A percentile compares a stretch with the other conserved stretches of the same genome.
Conservation (phyloP, 2,888 invertebrate genomes). For the Latheticus oryzae region DNA sequence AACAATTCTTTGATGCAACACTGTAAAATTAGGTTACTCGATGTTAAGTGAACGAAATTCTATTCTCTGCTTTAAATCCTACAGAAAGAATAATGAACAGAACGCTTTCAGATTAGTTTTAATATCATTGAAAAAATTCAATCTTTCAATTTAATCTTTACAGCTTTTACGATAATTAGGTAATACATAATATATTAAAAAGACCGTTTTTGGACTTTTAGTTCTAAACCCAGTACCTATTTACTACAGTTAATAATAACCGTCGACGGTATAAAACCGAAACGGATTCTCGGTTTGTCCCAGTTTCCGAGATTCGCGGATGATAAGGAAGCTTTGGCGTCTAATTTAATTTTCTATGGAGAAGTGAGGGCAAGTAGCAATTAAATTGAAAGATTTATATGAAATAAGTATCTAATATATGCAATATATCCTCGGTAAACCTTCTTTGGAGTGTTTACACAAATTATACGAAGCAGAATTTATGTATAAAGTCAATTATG, state of each 20-base stretch:
- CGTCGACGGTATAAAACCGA: slow-evolving; percentile 19
- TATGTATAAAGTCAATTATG: slow-evolving; percentile 52
- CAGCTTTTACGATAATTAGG: too few relatives aligned
- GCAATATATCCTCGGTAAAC: slow-evolving; percentile 40
- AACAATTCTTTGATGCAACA: not conserved
- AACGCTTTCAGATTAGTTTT: too few relatives aligned
- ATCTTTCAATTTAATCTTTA: too few relatives aligned
- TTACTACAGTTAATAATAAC: slow-evolving; percentile 17
- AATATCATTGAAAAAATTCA: too few relatives aligned
- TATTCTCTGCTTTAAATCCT: too few relatives aligned
- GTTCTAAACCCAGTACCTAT: not conserved
- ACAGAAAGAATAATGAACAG: too few relatives aligned
- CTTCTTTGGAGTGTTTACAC: slow-evolving; percentile 47
- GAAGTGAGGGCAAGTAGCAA: slow-evolving; percentile 26
- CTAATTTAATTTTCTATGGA: slow-evolving; percentile 32
- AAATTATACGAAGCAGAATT: slow-evolving; percentile 51
- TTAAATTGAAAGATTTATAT: slow-evolving; percentile 36
- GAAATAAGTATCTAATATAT: slow-evolving; percentile 39
- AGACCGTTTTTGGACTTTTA: slow-evolving; percentile 4
- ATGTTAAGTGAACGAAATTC: too few relatives aligned
- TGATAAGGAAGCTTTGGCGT: slow-evolving; percentile 30
- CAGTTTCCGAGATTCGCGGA: slow-evolving; percentile 15
- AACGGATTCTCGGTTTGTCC: slow-evolving; percentile 24
- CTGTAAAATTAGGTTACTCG: too few relatives aligned
- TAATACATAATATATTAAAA: slow-evolving; percentile 4